Evolutionary conservation across 2,888 invertebrate genomes (phyloP).

Genomic region (Lithophane socia): DNA sequence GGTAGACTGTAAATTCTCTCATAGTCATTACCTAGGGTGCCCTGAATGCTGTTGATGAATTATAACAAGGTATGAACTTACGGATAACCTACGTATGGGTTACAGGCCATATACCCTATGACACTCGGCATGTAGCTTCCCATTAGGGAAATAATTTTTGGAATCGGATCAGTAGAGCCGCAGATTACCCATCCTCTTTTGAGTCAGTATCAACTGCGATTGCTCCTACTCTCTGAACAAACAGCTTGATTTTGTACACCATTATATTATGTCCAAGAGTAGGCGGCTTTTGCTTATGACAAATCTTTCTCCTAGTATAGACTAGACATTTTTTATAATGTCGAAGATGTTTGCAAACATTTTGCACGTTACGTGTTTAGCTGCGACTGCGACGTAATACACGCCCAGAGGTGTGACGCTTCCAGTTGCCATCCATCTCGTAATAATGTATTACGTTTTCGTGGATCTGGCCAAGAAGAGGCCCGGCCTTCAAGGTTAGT

Average conservation of each 20-base stretch:
- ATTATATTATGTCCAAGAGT: background rate
- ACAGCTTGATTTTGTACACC: background rate
- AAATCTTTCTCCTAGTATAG: background rate
- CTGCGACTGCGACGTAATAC: background rate
- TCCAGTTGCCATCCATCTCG: conserved; percentile 4
- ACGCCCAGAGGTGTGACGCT: conserved; percentile 28
- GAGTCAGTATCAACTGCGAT: background rate
- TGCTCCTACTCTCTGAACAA: background rate
- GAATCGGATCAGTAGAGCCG: too few relatives aligned
- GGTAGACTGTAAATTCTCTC: too few relatives aligned
- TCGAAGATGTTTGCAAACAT: conserved; percentile 16
- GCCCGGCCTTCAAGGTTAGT: conserved; percentile 18
- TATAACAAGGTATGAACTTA: background rate
- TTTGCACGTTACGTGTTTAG: background rate
- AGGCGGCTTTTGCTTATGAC: too few relatives aligned
- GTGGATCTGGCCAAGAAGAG: conserved; percentile 13
- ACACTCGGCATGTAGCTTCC: too few relatives aligned
- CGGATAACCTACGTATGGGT: background rate
- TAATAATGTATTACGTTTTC: conserved; percentile 27
- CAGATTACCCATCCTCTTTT: too few relatives aligned
- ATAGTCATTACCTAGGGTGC: background rate
- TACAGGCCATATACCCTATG: too few relatives aligned
- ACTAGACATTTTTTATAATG: background rate
- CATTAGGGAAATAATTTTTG: too few relatives aligned
- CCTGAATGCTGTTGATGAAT: background rate